Conservation (phyloP, 2,797 vertebrate species). For the Halcyon smyrnensis region DNA sequence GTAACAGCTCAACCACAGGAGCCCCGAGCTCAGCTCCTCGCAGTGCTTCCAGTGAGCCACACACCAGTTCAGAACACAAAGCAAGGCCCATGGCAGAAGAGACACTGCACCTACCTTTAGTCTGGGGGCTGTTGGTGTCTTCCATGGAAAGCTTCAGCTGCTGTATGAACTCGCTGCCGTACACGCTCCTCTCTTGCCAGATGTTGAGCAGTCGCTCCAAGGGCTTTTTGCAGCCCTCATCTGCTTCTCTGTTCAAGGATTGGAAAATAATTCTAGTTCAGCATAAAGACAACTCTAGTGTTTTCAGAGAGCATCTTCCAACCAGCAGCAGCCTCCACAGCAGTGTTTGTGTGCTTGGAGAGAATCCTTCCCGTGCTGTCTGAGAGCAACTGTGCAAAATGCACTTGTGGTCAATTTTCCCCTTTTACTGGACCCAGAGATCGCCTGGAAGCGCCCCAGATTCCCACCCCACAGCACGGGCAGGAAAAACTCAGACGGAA, state of each 20-base stretch:
- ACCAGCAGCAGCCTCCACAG: neutral
- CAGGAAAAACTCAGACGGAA: neutral
- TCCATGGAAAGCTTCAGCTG: constrained; percentile 95
- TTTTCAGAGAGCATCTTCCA: neutral
- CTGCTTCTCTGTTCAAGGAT: constrained; percentile 87
- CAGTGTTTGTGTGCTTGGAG: neutral
- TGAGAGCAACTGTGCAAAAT: neutral
- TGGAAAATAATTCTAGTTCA: neutral
- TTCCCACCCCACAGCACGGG: neutral
- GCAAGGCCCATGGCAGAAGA: neutral
- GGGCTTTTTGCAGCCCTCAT: constrained; percentile 92
- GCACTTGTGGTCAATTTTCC: neutral
- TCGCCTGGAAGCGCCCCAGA: neutral
- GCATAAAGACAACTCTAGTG: neutral
- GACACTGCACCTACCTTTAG: constrained; percentile 82
- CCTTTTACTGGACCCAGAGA: neutral
- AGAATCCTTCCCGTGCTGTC: neutral
- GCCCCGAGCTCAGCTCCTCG: neutral
- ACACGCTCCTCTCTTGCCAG: constrained; percentile 96
- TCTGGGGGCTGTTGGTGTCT: constrained; percentile 92
- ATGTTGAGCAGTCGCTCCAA: constrained; percentile 96
- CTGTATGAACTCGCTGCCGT: constrained; percentile 95
- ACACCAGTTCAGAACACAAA: neutral
- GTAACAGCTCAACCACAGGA: neutral
- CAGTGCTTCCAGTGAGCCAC: accelerated